phyloP scores from a whole-genome alignment of 2,888 invertebrate species.

The Heliconius sara region DNA sequence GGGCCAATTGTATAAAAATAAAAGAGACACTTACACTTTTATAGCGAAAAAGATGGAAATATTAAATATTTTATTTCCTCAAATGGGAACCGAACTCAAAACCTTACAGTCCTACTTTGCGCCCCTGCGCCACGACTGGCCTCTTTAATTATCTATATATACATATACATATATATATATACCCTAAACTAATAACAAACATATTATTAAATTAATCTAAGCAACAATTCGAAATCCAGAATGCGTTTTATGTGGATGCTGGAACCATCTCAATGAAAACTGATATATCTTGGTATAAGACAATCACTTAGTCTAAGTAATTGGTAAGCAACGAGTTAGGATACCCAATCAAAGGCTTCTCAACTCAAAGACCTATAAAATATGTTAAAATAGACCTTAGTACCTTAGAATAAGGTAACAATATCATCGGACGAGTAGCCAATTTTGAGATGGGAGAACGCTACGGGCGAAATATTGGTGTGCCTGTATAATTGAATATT shows the following conservation, averaged over 20 bases:
- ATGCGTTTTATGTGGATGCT: conserved; percentile 2
- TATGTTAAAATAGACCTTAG: conserved; percentile 52
- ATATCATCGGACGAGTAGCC: conserved; percentile 54
- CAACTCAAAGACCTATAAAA: conserved; percentile 56
- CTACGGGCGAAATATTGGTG: conserved; percentile 69
- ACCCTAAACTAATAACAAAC: not conserved
- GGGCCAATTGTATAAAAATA: too few species aligned
- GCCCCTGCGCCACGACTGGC: too few species aligned
- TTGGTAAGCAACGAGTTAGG: conserved; percentile 71
- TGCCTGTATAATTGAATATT: conserved; percentile 78
- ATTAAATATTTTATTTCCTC: too few species aligned
- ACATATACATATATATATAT: too few species aligned
- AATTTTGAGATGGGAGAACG: conserved; percentile 71
- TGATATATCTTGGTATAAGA: conserved; percentile 55
- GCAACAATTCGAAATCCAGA: not conserved
- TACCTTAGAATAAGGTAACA: conserved; percentile 41
- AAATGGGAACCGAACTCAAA: too few species aligned
- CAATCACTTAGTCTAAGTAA: conserved; percentile 81
- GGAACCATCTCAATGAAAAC: conserved; percentile 27
- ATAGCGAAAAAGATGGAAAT: too few species aligned
- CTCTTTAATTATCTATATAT: too few species aligned
- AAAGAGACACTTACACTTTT: too few species aligned
- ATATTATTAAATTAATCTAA: not conserved
- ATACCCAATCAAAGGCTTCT: conserved; percentile 74
- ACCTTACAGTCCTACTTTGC: too few species aligned